A percentile compares a stretch with the other conserved stretches of the same genome.
Conservation (phyloP, 1,140 invertebrate species). For the Drusus annulatus region DNA sequence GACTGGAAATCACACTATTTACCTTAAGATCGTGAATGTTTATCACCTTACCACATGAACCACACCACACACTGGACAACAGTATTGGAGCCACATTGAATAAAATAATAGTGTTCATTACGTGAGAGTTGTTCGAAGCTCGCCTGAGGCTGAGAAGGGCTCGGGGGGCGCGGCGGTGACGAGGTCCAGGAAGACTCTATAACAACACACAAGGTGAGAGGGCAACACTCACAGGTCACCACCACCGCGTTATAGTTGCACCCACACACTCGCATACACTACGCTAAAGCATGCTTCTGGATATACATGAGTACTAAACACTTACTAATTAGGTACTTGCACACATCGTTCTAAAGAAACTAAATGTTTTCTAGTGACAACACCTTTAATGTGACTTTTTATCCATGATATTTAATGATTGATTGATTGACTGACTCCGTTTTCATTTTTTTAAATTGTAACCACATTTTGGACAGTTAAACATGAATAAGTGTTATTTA, state of each 20-base stretch:
- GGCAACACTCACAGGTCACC: conserved; percentile 46
- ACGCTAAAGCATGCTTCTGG: neutral
- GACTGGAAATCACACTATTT: neutral
- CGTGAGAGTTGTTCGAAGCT: conserved; percentile 71
- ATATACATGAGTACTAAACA: neutral
- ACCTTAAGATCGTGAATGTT: neutral
- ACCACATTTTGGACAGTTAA: no score
- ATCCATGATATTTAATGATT: no score
- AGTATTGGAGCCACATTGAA: neutral
- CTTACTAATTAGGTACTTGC: neutral
- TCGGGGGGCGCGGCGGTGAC: conserved; percentile 69
- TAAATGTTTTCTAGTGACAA: no score
- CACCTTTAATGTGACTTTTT: no score
- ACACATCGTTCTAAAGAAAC: no score
- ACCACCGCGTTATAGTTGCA: conserved; percentile 41
- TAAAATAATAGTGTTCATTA: conserved; percentile 61
- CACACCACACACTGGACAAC: no score
- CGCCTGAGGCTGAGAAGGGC: conserved; percentile 70
- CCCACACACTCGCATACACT: neutral
- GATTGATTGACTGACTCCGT: no score
- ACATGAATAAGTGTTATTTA: no score
- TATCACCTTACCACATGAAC: neutral
- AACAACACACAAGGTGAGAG: conserved; percentile 60
- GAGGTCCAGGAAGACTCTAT: conserved; percentile 70
- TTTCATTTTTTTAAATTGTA: no score